phyloP scores from a whole-genome alignment of 2,113 vertebrate species.

The Amia ocellicauda region DNA sequence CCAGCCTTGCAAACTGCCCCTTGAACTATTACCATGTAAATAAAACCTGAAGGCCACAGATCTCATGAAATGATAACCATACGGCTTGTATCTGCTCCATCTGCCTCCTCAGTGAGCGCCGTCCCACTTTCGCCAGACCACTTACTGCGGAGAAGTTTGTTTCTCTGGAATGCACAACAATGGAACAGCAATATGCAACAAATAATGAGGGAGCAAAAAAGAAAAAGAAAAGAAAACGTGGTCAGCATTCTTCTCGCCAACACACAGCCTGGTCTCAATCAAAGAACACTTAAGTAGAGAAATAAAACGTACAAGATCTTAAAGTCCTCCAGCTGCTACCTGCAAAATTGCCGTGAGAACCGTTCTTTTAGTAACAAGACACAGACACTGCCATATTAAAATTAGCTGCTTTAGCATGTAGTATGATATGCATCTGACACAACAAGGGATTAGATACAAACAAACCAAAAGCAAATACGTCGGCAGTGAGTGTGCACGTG shows the following conservation, averaged over 20 bases:
- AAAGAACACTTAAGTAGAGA: constrained; percentile 3
- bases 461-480: too few species aligned
- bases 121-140: background rate
- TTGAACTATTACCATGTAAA: background rate
- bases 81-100: background rate
- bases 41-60: background rate
- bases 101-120: background rate
- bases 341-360: too few species aligned
- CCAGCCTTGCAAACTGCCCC: constrained; percentile 7
- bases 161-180: constrained; percentile 1
- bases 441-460: too few species aligned
- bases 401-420: too few species aligned
- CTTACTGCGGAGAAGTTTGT: background rate
- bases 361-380: too few species aligned
- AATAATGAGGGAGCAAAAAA: background rate
- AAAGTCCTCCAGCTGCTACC: too few species aligned
- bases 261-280: background rate
- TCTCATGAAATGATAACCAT: background rate
- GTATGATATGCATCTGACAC: too few species aligned
- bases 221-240: background rate
- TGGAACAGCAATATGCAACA: background rate
- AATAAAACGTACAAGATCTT: background rate
- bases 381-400: too few species aligned
- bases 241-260: background rate
- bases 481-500: too few species aligned